Evolutionary conservation across 1,140 invertebrate species (phyloP), one percentile per base, ranked within the genome.

Genomic region (Bombus confusus): DNA sequence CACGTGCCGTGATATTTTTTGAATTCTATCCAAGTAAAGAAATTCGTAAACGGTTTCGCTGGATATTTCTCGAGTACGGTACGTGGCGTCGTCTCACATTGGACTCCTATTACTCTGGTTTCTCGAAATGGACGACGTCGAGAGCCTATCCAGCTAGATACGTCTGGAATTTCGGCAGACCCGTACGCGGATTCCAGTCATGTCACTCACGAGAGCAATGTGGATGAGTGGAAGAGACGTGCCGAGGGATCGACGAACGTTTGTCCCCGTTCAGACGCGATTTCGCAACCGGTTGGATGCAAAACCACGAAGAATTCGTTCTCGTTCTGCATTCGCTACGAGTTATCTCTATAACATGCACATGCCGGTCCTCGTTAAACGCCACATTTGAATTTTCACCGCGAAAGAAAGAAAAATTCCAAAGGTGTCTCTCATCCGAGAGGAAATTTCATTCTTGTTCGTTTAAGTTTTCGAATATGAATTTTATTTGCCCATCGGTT

Each of bases 141-240:
- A 25, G 43, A 66, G 66, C 31, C 72, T 69, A 79, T 71, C 77
- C 31, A 3, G 47, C 43, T 28, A 87, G 88, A 87, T 34, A 79
- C 88, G 89, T 80, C 34, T 43, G 88, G 89, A 90, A 90, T 90
- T 86, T 90, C 82, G 83, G 75, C 31, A 41, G 76, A 86, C 76
- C 66, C 86, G 83, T 90, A 78, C 68, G 82, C 62, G 73, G 66
- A 68, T 81, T 79, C 89, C 80, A 76, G 82, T 64, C 82, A 77
- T 66, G 89, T 90, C 86, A 73, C 79, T 85, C 89, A 73, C 31
- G 86, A 69, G 71, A 87, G 76, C 86, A 87, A 90, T 90, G 88
- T 80, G 28, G 79, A 79, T 47, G 83, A 90, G 80, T 87, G 43
- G 43, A 62, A 52, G 66, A 76, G 80, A 83, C 52, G 74, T 64